Conservation (phyloP, 2,888 invertebrate genomes). For the Acleris sparsana region DNA sequence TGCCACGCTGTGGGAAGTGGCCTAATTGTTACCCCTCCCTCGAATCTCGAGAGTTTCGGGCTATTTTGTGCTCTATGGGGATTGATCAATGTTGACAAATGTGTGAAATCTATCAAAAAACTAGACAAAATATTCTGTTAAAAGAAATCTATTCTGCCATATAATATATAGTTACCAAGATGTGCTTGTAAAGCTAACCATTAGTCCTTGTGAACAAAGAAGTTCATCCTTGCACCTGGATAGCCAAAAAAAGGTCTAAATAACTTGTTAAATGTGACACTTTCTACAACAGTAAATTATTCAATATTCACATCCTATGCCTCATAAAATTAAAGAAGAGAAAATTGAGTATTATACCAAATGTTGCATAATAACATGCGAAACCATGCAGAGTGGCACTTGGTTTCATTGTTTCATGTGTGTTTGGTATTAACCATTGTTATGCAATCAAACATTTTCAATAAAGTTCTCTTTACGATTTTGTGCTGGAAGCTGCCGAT, state of each 20-base stretch:
- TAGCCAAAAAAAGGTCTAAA: not conserved
- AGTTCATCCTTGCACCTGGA: not conserved
- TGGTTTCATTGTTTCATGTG: slow-evolving; percentile 69
- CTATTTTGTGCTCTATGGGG: slow-evolving; percentile 28
- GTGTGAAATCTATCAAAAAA: too few species aligned
- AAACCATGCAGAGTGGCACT: slow-evolving; percentile 52
- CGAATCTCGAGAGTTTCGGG: slow-evolving; percentile 51
- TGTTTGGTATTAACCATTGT: slow-evolving; percentile 73
- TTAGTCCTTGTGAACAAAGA: slow-evolving; percentile 3
- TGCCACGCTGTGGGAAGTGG: slow-evolving; percentile 70
- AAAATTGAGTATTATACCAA: slow-evolving; percentile 49
- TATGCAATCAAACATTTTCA: slow-evolving; percentile 79
- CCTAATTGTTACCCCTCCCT: slow-evolving; percentile 68
- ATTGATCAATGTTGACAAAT: too few species aligned
- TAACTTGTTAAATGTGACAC: slow-evolving; percentile 25
- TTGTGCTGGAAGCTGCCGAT: slow-evolving; percentile 62
- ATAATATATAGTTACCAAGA: not conserved
- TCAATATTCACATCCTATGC: slow-evolving; percentile 22
- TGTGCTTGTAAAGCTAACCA: not conserved
- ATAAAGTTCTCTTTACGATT: slow-evolving; percentile 75
- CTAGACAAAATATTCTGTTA: not conserved
- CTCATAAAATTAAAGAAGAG: slow-evolving; percentile 39
- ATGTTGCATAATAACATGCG: slow-evolving; percentile 50
- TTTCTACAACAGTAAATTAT: slow-evolving; percentile 34
- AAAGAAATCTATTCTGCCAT: not conserved